A percentile compares a stretch with the other conserved stretches of the same genome.
These are phyloP conservation scores for Brachyptera putata DNA, from an alignment of 2,888 invertebrate genomes.

Conservation along the genomic window DNA sequence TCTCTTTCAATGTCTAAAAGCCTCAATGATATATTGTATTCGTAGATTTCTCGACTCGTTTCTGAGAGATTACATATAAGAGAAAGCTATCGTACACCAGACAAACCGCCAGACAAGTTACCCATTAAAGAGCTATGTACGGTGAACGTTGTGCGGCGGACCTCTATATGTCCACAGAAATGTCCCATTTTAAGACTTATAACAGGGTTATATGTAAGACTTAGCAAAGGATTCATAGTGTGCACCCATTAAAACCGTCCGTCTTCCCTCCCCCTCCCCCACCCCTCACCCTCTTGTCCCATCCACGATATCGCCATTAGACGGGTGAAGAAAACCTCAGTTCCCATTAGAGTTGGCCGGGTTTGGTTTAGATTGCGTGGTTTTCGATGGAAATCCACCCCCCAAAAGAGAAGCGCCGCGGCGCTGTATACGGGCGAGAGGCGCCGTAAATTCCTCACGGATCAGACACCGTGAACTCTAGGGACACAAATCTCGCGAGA, in stretches of 20 bases:
- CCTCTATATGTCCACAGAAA: conserved; percentile 25
- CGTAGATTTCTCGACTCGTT: neutral
- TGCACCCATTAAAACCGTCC: conserved; percentile 33
- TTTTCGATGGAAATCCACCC: conserved; percentile 25
- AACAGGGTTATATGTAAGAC: conserved; percentile 29
- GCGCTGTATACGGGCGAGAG: conserved; percentile 29
- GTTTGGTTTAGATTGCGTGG: conserved; percentile 32
- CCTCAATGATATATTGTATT: neutral
- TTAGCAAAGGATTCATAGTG: conserved; percentile 31
- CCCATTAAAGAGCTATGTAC: conserved; percentile 17
- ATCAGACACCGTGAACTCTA: conserved; percentile 46
- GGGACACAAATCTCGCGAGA: conserved; percentile 45
- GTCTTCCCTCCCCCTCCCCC: conserved; percentile 24
- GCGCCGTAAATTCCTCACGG: conserved; percentile 47
- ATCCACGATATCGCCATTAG: conserved; percentile 30
- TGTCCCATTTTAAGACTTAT: conserved; percentile 30
- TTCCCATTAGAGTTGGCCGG: conserved; percentile 31
- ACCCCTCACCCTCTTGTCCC: conserved; percentile 22
- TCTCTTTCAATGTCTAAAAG: neutral
- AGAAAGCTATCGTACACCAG: neutral
- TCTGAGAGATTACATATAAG: neutral
- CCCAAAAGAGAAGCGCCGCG: neutral
- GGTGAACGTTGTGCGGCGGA: conserved; percentile 16
- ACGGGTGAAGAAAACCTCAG: conserved; percentile 33
- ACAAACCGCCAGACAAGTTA: conserved; percentile 20